phyloP scores from a whole-genome alignment of 2,888 invertebrate genomes.

The Lysandra coridon region DNA sequence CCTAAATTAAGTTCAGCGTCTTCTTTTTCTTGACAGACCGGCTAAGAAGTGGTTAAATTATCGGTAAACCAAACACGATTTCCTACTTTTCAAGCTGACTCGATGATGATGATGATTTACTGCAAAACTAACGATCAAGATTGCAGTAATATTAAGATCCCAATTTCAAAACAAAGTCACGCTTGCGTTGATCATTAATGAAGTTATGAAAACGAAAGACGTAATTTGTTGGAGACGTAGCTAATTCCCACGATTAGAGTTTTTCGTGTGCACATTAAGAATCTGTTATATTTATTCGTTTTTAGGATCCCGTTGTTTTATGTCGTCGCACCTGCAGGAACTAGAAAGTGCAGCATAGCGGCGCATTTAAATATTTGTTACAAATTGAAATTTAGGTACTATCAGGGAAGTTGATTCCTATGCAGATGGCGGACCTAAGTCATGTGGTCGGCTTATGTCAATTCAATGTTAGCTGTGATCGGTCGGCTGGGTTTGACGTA shows the following conservation, averaged over 20 bases:
- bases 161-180: conserved; percentile 49
- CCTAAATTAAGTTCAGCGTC: no score
- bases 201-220: conserved; percentile 23
- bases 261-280: conserved; percentile 37
- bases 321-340: not conserved
- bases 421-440: no score
- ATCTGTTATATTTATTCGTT: not conserved
- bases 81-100: not conserved
- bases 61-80: not conserved
- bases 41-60: no score
- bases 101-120: not conserved
- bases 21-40: no score
- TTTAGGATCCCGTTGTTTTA: not conserved
- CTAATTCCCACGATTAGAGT: conserved; percentile 41
- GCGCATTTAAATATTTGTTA: no score
- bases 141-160: conserved; percentile 25
- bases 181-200: conserved; percentile 22
- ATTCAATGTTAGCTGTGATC: no score
- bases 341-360: no score
- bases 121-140: conserved; percentile 17
- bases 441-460: no score
- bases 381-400: no score
- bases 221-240: conserved; percentile 31
- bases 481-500: no score
- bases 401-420: no score